Percentiles rank a stretch among this genome's conserved stretches.
These are phyloP conservation scores for Agrochola lychnidis DNA, from an alignment of 2,888 invertebrate species.

Conservation along the genomic window DNA sequence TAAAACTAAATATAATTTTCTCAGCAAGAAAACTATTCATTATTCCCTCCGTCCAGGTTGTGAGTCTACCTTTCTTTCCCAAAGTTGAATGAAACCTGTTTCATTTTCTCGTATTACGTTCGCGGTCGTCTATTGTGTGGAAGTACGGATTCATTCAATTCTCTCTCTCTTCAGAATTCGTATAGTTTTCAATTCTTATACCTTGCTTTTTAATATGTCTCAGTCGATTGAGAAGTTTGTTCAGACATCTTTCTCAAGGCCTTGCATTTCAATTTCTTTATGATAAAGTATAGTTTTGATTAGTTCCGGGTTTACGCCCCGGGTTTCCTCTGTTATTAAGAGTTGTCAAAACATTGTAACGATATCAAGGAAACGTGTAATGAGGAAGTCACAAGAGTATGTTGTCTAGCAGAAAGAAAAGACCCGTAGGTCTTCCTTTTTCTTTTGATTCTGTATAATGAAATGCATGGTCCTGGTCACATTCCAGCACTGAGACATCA, in stretches of 20 bases:
- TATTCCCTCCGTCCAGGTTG: conserved; percentile 29
- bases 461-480: not conserved
- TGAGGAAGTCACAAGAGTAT: conserved; percentile 1
- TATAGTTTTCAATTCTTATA: conserved; percentile 55
- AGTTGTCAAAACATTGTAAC: conserved; percentile 8
- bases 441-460: not conserved
- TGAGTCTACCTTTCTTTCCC: conserved; percentile 51
- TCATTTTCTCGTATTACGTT: conserved; percentile 58
- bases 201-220: conserved; percentile 58
- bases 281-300: not conserved
- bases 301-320: conserved; percentile 4
- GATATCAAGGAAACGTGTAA: not conserved
- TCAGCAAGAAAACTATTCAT: conserved; percentile 38
- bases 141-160: conserved; percentile 64
- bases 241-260: conserved; percentile 31
- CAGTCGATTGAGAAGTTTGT: conserved; percentile 49
- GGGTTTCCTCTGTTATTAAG: conserved; percentile 24
- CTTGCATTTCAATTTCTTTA: conserved; percentile 24
- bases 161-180: conserved; percentile 56
- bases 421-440: not conserved
- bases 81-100: conserved; percentile 59
- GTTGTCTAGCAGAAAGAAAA: not conserved
- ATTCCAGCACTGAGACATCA: not conserved
- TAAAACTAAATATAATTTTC: not conserved
- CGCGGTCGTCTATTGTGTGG: conserved; percentile 64